A percentile compares a stretch with the other conserved stretches of the same genome.
phyloP scores from a whole-genome alignment of 2,113 vertebrate species.

The Colaptes auratus region DNA sequence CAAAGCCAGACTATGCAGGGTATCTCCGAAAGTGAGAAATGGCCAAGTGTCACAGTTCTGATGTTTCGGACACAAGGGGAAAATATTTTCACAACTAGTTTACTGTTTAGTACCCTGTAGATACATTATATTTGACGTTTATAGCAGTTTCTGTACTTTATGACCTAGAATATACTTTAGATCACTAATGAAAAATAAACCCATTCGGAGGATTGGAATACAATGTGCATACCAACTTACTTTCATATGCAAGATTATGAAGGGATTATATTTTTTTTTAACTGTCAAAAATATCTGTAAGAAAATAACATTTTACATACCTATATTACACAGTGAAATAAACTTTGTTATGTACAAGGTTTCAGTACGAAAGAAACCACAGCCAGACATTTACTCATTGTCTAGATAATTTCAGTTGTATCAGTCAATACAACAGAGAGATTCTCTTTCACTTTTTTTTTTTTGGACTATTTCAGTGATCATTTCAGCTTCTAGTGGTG shows the following conservation, averaged over 20 bases:
- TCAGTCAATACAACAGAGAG: not conserved
- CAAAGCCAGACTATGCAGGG: not conserved
- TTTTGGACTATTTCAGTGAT: not conserved
- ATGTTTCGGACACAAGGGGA: conserved; percentile 45
- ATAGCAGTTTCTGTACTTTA: conserved; percentile 61
- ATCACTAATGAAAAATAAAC: conserved; percentile 75
- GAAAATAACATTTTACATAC: conserved; percentile 78
- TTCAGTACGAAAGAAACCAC: conserved; percentile 52
- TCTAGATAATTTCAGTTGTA: conserved; percentile 4
- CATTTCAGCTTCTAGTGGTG: not conserved
- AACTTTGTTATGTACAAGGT: conserved; percentile 65
- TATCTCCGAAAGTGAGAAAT: conserved; percentile 4
- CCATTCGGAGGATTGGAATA: conserved; percentile 57
- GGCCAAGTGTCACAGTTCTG: not conserved
- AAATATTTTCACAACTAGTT: conserved; percentile 67
- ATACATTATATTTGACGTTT: conserved; percentile 67
- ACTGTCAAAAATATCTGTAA: conserved; percentile 76
- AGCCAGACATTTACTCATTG: conserved; percentile 11
- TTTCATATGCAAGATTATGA: conserved; percentile 67
- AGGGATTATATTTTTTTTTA: conserved; percentile 1
- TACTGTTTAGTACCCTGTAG: conserved; percentile 68
- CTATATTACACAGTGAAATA: conserved; percentile 72
- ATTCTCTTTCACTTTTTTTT: not conserved
- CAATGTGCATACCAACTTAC: conserved; percentile 55
- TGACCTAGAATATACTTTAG: conserved; percentile 67